Evolutionary conservation across 2,113 vertebrate genomes (phyloP).

Genomic region (Microtus pennsylvanicus): DNA sequence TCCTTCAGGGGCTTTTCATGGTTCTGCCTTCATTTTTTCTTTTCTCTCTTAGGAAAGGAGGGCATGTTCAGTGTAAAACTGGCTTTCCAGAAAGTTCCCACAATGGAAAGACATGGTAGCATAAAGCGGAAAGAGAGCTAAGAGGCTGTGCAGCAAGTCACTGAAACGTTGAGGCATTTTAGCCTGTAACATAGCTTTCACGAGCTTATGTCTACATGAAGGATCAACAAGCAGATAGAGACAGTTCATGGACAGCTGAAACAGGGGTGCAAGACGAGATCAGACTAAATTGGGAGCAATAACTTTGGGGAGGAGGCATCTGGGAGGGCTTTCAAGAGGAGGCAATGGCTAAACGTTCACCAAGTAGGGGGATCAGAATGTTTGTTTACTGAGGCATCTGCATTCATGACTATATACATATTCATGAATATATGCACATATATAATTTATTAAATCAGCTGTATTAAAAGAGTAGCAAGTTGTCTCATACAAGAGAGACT

Average conservation of each 20-base stretch:
- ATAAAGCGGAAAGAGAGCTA: not conserved
- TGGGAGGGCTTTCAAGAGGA: constrained; percentile 9
- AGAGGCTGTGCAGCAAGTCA: not conserved
- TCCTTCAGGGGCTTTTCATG: not conserved
- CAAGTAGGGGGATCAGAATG: not conserved
- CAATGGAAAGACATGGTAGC: not conserved
- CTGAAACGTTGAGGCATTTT: not conserved
- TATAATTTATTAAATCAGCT: not conserved
- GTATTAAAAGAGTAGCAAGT: not conserved
- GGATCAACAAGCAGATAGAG: not conserved
- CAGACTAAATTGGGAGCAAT: not conserved
- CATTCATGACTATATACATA: not conserved
- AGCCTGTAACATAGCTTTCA: not conserved
- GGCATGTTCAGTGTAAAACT: not conserved
- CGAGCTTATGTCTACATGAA: not conserved
- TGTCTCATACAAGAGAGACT: not conserved
- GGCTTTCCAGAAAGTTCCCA: not conserved
- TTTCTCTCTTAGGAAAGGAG: not conserved
- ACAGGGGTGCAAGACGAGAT: not conserved
- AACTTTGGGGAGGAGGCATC: not conserved
- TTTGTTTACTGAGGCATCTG: not conserved
- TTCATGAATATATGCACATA: not conserved
- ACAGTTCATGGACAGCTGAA: not conserved
- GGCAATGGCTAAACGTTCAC: not conserved
- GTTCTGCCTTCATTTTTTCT: not conserved